Evolutionary conservation across 2,113 vertebrate genomes (phyloP).

Genomic region (Ciconia boyciana): DNA sequence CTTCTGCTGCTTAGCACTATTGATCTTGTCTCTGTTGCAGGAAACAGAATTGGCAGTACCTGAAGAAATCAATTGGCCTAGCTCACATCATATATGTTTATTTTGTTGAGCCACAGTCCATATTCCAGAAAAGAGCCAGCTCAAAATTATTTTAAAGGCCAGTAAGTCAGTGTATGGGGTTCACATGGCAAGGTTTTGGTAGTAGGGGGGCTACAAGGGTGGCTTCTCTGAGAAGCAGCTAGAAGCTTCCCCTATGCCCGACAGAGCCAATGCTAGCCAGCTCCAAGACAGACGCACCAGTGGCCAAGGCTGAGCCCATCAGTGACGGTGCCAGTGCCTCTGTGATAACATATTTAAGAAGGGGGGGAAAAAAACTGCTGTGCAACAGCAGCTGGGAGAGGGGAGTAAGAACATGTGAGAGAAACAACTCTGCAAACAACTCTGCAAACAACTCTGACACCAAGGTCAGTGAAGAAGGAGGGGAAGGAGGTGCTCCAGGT

Average conservation of each 20-base stretch:
- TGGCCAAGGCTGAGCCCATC: neutral
- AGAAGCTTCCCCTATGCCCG: neutral
- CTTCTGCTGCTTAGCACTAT: neutral
- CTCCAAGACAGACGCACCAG: accelerated
- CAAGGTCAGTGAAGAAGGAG: neutral
- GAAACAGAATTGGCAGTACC: neutral
- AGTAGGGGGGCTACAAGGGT: accelerated
- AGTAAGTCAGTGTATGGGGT: neutral
- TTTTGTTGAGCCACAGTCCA: neutral
- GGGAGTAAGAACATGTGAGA: neutral
- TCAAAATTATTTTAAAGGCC: neutral
- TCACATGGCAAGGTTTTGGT: neutral
- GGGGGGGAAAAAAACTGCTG: neutral
- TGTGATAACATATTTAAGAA: neutral
- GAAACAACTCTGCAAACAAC: neutral
- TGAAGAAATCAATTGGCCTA: neutral
- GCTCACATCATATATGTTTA: neutral
- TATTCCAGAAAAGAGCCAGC: neutral
- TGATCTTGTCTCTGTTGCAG: neutral
- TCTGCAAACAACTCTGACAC: neutral
- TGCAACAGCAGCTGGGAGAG: neutral
- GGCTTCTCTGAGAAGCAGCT: neutral
- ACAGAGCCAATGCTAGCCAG: accelerated
- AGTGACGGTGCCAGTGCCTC: accelerated
- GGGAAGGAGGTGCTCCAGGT: neutral